A percentile compares a stretch with the other conserved stretches of the same genome.
Evolutionary conservation across 2,797 vertebrate genomes (phyloP).

Genomic region (Diplodus sargus): DNA sequence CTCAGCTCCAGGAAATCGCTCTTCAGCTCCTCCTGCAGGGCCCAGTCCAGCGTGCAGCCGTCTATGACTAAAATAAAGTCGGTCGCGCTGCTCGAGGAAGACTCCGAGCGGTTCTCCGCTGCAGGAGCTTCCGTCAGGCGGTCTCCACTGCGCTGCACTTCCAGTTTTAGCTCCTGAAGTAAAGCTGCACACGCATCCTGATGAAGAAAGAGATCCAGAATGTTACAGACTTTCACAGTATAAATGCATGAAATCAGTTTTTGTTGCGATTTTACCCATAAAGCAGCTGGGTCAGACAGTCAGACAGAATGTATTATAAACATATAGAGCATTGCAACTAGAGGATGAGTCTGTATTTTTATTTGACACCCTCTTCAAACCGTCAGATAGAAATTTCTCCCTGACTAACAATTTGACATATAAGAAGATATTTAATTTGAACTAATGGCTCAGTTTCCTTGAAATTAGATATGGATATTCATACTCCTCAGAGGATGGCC

Average conservation of each 20-base stretch:
- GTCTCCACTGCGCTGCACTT: conserved; percentile 70
- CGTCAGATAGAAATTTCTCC: background rate
- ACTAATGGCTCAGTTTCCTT: too few species aligned
- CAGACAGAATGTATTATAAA: background rate
- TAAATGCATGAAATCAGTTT: background rate
- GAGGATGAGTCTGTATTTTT: background rate
- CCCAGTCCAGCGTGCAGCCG: conserved; percentile 89
- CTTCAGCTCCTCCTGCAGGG: conserved; percentile 87
- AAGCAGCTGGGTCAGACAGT: background rate
- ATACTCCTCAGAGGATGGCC: background rate
- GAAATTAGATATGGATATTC: background rate
- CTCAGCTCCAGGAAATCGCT: conserved; percentile 88
- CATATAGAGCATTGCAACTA: background rate
- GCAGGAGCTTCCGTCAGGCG: background rate
- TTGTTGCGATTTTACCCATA: background rate
- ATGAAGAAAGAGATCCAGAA: conserved; percentile 1
- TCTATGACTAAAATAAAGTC: conserved; percentile 89
- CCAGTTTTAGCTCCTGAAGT: conserved; percentile 83
- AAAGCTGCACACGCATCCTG: conserved; percentile 88
- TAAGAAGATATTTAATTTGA: background rate
- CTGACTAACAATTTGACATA: background rate
- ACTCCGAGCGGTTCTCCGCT: conserved; percentile 58
- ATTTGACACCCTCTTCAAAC: background rate
- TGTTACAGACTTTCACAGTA: too few species aligned
- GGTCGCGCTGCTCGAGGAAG: background rate